Evolutionary conservation across 2,797 vertebrate genomes (phyloP).

Genomic region (Rhynchotus rufescens): DNA sequence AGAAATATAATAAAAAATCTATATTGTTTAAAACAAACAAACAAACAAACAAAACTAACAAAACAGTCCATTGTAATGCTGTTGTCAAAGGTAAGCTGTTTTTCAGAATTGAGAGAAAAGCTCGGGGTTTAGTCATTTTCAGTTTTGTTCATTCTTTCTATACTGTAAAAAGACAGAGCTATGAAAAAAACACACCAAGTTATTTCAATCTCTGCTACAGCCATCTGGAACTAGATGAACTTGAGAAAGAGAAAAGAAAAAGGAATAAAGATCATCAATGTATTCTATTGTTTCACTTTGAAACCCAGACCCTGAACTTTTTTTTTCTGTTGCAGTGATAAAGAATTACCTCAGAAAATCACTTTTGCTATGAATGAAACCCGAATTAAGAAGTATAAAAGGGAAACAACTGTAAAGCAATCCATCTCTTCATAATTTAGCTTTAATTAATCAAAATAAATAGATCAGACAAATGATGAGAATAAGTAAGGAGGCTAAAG

Average conservation of each 20-base stretch:
- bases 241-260: not conserved
- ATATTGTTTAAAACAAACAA: not conserved
- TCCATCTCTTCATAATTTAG: not conserved
- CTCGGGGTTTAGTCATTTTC: not conserved
- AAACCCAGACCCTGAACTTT: not conserved
- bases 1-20: not conserved
- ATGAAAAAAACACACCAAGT: not conserved
- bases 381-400: not conserved
- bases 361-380: not conserved
- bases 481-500: not conserved
- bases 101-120: not conserved
- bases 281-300: not conserved
- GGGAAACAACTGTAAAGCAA: not conserved
- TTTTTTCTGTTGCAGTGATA: not conserved
- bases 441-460: not conserved
- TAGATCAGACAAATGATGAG: not conserved
- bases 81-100: not conserved
- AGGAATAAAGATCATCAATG: not conserved
- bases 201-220: not conserved
- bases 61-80: not conserved
- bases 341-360: not conserved
- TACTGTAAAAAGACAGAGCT: not conserved
- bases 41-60: not conserved
- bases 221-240: not conserved
- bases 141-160: not conserved